Evolutionary conservation across 2,888 invertebrate species (phyloP).

Genomic region (Yponomeuta plumbellus): DNA sequence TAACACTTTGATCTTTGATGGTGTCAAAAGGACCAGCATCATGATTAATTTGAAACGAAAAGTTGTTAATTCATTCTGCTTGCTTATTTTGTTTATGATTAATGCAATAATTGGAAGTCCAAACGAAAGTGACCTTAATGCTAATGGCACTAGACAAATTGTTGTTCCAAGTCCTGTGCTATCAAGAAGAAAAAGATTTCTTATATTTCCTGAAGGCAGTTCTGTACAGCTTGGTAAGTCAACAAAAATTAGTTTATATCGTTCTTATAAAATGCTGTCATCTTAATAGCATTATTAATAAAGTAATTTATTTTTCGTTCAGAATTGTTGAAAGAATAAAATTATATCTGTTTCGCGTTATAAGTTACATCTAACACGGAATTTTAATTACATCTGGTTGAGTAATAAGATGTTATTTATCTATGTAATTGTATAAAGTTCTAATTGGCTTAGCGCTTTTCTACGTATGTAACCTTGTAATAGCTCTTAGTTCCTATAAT

Average conservation of each 20-base stretch:
- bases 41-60: neutral
- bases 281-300: too few relatives aligned
- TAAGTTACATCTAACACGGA: too few relatives aligned
- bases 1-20: neutral
- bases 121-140: neutral
- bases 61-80: neutral
- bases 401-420: too few relatives aligned
- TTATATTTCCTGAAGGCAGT: slow-evolving; percentile 78
- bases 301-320: too few relatives aligned
- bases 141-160: neutral
- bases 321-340: too few relatives aligned
- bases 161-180: slow-evolving; percentile 39
- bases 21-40: neutral
- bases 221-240: slow-evolving; percentile 76
- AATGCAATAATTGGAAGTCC: neutral
- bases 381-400: too few relatives aligned
- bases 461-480: too few relatives aligned
- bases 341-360: too few relatives aligned
- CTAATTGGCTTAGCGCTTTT: too few relatives aligned
- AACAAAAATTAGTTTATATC: neutral
- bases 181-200: slow-evolving; percentile 73
- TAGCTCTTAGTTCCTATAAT: too few relatives aligned
- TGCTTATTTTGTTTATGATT: neutral
- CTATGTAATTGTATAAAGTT: too few relatives aligned
- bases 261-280: too few relatives aligned